phyloP scores from a whole-genome alignment of 2,888 invertebrate species.

The Hoplodrina ambigua region DNA sequence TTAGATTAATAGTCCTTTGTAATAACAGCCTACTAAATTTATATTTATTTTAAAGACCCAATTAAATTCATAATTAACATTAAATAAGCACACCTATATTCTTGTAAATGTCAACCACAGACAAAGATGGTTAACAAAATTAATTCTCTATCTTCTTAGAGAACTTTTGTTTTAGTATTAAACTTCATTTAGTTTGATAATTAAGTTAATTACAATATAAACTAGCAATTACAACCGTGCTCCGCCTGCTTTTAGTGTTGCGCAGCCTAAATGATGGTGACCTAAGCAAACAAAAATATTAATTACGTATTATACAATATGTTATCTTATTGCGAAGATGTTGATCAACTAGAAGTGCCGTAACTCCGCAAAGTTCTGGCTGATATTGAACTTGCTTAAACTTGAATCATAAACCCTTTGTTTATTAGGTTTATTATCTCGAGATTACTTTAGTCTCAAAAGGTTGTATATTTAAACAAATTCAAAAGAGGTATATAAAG shows the following conservation, averaged over 20 bases:
- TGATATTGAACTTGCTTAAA: constrained; percentile 64
- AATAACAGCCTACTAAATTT: constrained; percentile 22
- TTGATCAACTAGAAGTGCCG: constrained; percentile 58
- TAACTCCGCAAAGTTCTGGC: constrained; percentile 52
- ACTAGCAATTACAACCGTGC: constrained; percentile 65
- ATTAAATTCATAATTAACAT: constrained; percentile 17
- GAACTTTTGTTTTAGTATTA: constrained; percentile 29
- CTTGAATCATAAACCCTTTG: constrained; percentile 66
- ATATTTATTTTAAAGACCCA: constrained; percentile 13
- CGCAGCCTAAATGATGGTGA: constrained; percentile 70
- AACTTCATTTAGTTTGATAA: constrained; percentile 50
- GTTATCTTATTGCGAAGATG: constrained; percentile 59
- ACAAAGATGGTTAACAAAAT: constrained; percentile 28
- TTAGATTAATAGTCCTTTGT: constrained; percentile 23
- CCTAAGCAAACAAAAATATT: constrained; percentile 86
- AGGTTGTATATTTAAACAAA: constrained; percentile 59
- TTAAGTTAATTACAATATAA: constrained; percentile 59
- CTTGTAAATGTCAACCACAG: constrained; percentile 18
- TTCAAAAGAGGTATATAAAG: constrained; percentile 46
- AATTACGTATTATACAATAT: constrained; percentile 75
- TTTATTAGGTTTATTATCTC: constrained; percentile 63
- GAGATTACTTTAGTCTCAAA: constrained; percentile 61
- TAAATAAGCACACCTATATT: constrained; percentile 26
- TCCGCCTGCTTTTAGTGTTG: constrained; percentile 26
- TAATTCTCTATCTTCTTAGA: constrained; percentile 33